Base-by-base conservation (phyloP, 1,140 invertebrate species). In the Brachionus paranguensis region DNA sequence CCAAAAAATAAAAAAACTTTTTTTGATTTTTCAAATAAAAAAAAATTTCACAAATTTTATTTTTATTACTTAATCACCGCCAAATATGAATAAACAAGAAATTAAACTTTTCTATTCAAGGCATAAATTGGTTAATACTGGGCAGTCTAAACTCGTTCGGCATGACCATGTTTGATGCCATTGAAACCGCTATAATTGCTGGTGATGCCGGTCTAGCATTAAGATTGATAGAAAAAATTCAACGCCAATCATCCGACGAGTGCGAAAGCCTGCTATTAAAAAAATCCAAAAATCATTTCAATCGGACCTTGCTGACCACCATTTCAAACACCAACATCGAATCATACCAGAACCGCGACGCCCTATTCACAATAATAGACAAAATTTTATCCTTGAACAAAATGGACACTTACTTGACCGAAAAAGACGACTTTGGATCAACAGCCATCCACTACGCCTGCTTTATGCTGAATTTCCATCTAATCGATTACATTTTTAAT, bases 111-210 rank as follows among this genome's bases (percentile, higher is more conserved):
- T 2, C 0, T 3, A 60, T 20, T 60, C 10, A 60, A 60, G 53
- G 53, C 53, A 76, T 76, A 50, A 76, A 76, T 47, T 76, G 72
- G 72, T 27, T 76, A n/a, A 76, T 76, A 14, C 33, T 76, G 72
- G 41, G 43, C 8, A 24, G 12, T 20, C 27, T 76, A 14, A 76
- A 29, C 24, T 47, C 43, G 7, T 76, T 33, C 6, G 45, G 27
- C 12, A 50, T 76, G 45, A 50, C 72, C 10, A 76, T 47, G 27
- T 76, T 76, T n/a, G 72, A 76, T 29, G 72, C 72, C 12, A 76
- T 76, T 4, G 41, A 47, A 50, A 76, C 41, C 2, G 72, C 43
- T n/a, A 27, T 76, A n/a, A 50, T 76, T 14, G 41, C 72, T 37
- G 45, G 27, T 53, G 27, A 76, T 33, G 8, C 45, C 14, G 33